A percentile compares a stretch with the other conserved stretches of the same genome.
Evolutionary conservation across 2,797 vertebrate genomes (phyloP).

Genomic region (Muscicapa comitata): DNA sequence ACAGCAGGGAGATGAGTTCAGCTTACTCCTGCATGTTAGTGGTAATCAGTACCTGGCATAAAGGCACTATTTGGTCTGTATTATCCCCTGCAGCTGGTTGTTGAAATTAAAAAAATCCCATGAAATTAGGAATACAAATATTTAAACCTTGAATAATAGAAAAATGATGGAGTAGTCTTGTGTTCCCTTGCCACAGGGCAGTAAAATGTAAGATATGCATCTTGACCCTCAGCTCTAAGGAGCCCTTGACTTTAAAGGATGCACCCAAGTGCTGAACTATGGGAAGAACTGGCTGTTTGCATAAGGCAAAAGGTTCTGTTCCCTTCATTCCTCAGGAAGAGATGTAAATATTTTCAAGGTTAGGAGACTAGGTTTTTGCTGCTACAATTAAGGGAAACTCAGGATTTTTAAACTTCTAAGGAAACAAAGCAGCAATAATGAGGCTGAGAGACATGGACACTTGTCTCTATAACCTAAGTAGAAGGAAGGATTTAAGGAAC

Average conservation of each 20-base stretch:
- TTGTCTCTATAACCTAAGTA: neutral
- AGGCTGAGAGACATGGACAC: neutral
- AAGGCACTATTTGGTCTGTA: neutral
- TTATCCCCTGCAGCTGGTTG: neutral
- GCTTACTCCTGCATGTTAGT: neutral
- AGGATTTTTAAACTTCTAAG: neutral
- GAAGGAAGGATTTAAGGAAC: neutral
- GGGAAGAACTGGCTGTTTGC: neutral
- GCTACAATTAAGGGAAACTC: neutral
- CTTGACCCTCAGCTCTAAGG: neutral
- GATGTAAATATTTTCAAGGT: neutral
- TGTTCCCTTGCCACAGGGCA: fast-evolving
- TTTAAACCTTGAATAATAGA: neutral
- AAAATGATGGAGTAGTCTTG: neutral
- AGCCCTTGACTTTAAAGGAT: neutral
- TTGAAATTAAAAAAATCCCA: neutral
- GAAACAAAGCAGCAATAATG: neutral
- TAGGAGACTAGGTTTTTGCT: neutral
- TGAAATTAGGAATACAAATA: neutral
- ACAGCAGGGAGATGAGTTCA: neutral
- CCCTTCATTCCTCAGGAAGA: neutral
- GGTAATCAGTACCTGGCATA: neutral
- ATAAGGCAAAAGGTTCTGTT: neutral
- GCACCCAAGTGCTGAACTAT: neutral
- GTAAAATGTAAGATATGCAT: neutral